phyloP scores from a whole-genome alignment of 2,113 vertebrate genomes.

The Bothrops jararaca region DNA sequence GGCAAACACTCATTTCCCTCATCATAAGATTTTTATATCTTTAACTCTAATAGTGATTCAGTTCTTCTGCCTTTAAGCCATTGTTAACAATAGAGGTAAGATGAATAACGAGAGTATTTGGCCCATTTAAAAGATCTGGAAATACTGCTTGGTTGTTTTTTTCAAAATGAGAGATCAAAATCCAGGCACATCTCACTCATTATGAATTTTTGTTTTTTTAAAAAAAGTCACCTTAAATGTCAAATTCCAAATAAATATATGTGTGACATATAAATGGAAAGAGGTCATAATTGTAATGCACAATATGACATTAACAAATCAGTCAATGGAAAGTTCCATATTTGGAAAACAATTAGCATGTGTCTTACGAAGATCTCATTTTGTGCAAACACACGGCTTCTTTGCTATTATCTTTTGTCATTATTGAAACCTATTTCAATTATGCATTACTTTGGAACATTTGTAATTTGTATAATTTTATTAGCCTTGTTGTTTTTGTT shows the following conservation, averaged over 20 bases:
- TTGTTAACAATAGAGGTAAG: not conserved
- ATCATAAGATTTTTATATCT: conserved; percentile 56
- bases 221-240: not conserved
- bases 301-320: not conserved
- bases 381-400: not conserved
- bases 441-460: not conserved
- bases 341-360: not conserved
- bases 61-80: conserved; percentile 12
- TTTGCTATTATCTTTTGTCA: not conserved
- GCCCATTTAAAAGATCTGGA: not conserved
- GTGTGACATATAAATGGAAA: not conserved
- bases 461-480: not conserved
- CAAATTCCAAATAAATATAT: not conserved
- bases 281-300: not conserved
- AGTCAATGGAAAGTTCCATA: not conserved
- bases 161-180: not conserved
- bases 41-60: conserved; percentile 46
- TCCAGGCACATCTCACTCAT: not conserved
- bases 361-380: not conserved
- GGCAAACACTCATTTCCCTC: conserved; percentile 49
- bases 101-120: not conserved
- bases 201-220: too few species aligned
- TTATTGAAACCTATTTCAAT: not conserved
- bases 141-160: not conserved
- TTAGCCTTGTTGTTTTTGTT: not conserved